phyloP scores from a whole-genome alignment of 2,888 invertebrate genomes.

The Junonia oenone region DNA sequence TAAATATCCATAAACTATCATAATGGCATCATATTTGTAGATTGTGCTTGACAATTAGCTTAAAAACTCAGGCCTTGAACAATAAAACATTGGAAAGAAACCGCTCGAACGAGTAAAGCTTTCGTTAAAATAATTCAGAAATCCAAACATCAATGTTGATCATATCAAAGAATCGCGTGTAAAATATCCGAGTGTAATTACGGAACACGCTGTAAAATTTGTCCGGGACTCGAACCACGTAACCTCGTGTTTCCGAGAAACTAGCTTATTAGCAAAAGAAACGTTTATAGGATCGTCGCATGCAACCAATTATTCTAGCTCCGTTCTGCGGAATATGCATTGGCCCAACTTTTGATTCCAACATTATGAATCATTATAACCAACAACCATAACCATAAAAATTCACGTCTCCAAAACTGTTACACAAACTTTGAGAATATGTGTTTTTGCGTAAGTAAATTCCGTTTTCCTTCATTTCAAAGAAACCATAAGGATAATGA shows the following conservation, averaged over 20 bases:
- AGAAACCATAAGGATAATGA: not conserved
- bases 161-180: slow-evolving; percentile 18
- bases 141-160: slow-evolving; percentile 3
- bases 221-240: slow-evolving; percentile 29
- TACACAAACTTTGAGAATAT: not conserved
- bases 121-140: not conserved
- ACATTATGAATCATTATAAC: not conserved
- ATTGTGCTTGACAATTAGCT: too few relatives aligned
- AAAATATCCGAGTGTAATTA: slow-evolving; percentile 26
- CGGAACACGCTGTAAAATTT: slow-evolving; percentile 31
- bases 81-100: not conserved
- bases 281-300: slow-evolving; percentile 37
- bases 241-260: slow-evolving; percentile 33
- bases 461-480: slow-evolving; percentile 7
- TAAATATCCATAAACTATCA: too few relatives aligned
- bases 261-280: slow-evolving; percentile 34
- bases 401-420: too few relatives aligned
- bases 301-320: slow-evolving; percentile 33
- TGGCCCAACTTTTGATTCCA: slow-evolving; percentile 21
- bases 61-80: not conserved
- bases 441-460: not conserved
- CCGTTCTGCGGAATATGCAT: slow-evolving; percentile 8
- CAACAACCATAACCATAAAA: not conserved
- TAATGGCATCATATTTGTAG: too few relatives aligned
- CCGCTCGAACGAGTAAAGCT: not conserved